Percentiles rank a stretch among this genome's conserved stretches.
phyloP scores from a whole-genome alignment of 2,888 invertebrate species.

The Celastrina argiolus region DNA sequence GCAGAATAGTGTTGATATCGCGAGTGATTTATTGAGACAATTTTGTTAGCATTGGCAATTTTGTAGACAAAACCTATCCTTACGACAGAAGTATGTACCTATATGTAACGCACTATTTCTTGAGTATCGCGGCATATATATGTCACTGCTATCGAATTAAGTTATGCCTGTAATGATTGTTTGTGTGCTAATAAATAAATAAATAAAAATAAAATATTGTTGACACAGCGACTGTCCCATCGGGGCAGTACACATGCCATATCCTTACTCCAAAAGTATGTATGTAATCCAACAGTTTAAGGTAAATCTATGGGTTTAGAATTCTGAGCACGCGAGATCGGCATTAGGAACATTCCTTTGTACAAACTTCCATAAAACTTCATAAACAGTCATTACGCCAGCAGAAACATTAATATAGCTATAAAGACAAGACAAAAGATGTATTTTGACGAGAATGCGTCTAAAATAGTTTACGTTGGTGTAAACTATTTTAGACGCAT shows the following conservation, averaged over 20 bases:
- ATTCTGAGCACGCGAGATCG: conserved; percentile 8
- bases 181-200: no score
- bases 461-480: neutral
- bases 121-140: no score
- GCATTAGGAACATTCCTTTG: conserved; percentile 12
- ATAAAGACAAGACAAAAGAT: neutral
- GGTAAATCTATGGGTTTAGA: neutral
- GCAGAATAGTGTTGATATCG: no score
- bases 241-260: neutral
- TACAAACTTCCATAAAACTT: conserved; percentile 1
- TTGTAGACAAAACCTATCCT: no score
- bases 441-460: neutral
- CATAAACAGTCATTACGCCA: conserved; percentile 1
- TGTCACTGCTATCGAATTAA: no score
- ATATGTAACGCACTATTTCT: no score
- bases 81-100: no score
- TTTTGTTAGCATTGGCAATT: no score
- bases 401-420: neutral
- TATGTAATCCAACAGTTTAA: neutral
- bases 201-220: neutral
- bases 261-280: neutral
- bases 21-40: no score
- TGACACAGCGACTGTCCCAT: neutral
- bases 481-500: no score
- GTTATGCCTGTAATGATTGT: no score